Percentiles rank a stretch among this genome's conserved stretches.
phyloP scores from a whole-genome alignment of 92 coral and sea anemone genomes.

The Zoanthus sansibaricus region DNA sequence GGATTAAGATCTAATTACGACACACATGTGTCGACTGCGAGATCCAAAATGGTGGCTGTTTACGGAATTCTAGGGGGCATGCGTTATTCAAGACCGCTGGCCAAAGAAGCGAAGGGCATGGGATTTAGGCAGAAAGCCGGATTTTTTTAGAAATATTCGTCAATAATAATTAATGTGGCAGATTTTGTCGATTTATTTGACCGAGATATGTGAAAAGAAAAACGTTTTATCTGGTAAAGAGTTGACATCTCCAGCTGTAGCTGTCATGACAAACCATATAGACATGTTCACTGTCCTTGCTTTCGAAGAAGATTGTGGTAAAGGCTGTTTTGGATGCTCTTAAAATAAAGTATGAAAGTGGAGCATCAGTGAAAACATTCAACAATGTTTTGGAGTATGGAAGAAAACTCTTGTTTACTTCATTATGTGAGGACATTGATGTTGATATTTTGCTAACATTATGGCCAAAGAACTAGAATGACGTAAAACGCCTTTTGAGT shows the following conservation, averaged over 20 bases:
- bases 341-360: constrained; percentile 71
- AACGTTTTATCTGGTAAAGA: constrained; percentile 51
- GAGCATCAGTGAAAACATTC: constrained; percentile 69
- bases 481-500: constrained; percentile 2
- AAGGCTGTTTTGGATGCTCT: constrained; percentile 75
- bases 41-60: background rate
- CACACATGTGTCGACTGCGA: constrained; percentile 5
- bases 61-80: background rate
- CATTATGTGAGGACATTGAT: constrained; percentile 61
- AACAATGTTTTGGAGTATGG: constrained; percentile 76
- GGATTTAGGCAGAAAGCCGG: background rate
- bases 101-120: background rate
- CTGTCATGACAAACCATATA: constrained; percentile 69
- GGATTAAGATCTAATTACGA: background rate
- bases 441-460: constrained; percentile 55
- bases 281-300: constrained; percentile 86
- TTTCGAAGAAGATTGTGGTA: constrained; percentile 51
- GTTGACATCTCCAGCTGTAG: constrained; percentile 65
- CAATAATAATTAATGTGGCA: background rate
- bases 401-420: constrained; percentile 54
- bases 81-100: background rate
- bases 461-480: constrained; percentile 61
- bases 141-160: background rate
- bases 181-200: background rate
- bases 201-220: constrained; percentile 19